Conservation (phyloP, 2,888 invertebrate species). For the Tanytarsus gracilentus region DNA sequence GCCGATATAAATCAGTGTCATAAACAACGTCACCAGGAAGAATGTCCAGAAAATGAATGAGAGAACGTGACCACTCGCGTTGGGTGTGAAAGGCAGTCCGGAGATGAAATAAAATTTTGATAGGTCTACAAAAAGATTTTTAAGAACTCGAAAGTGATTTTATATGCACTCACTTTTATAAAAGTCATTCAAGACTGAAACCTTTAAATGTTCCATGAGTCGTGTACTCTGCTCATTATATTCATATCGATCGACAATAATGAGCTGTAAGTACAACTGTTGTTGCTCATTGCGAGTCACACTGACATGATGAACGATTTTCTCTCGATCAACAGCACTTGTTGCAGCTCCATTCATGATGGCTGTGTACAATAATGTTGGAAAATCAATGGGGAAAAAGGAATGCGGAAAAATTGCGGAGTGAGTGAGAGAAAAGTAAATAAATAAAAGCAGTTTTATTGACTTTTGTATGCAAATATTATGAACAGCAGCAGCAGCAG, state of each 20-base stretch:
- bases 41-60: slow-evolving; percentile 37
- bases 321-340: slow-evolving; percentile 10
- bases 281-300: slow-evolving; percentile 35
- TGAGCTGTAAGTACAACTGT: slow-evolving; percentile 34
- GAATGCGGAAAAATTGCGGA: too few species aligned
- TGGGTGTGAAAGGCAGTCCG: slow-evolving; percentile 38
- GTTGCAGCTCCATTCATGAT: slow-evolving; percentile 8
- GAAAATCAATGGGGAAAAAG: neutral
- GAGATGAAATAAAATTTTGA: slow-evolving; percentile 31
- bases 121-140: slow-evolving; percentile 36
- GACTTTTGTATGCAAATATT: too few species aligned
- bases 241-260: slow-evolving; percentile 36
- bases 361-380: neutral
- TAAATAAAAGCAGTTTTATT: too few species aligned
- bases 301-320: slow-evolving; percentile 35
- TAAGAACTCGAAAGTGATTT: neutral
- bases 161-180: slow-evolving; percentile 6
- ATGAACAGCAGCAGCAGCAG: too few species aligned
- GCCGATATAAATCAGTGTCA: slow-evolving; percentile 37
- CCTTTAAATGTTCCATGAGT: slow-evolving; percentile 35
- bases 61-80: slow-evolving; percentile 33
- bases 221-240: slow-evolving; percentile 37
- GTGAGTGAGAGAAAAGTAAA: too few species aligned
- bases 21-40: slow-evolving; percentile 36
- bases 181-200: slow-evolving; percentile 9